phyloP scores from a whole-genome alignment of 2,797 vertebrate genomes.

The Enteromius unitaeniatus region DNA sequence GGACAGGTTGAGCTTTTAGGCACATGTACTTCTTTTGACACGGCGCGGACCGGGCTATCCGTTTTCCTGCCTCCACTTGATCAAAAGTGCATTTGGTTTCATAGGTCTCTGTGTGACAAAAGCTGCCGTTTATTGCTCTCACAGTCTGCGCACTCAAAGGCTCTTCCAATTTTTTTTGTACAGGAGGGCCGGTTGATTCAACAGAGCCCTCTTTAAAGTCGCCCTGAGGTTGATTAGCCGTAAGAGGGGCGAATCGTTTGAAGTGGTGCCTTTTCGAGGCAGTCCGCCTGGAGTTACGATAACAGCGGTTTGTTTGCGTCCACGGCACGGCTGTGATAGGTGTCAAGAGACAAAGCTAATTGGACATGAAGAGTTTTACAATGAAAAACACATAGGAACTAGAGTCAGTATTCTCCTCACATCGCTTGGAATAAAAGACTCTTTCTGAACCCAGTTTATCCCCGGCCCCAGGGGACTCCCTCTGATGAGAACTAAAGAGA shows the following conservation, averaged over 20 bases:
- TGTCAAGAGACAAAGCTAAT: conserved; percentile 43
- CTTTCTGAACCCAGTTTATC: conserved; percentile 73
- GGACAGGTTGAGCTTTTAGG: conserved; percentile 59
- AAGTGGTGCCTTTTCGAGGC: conserved; percentile 16
- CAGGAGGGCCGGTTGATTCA: conserved; percentile 5
- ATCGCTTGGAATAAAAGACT: conserved; percentile 76
- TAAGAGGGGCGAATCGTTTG: conserved; percentile 33
- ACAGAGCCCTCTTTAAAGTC: conserved; percentile 32
- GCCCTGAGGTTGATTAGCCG: conserved; percentile 33
- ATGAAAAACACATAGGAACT: conserved; percentile 37
- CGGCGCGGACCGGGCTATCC: background rate
- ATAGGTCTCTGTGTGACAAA: background rate
- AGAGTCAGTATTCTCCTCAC: conserved; percentile 58
- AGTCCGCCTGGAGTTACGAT: conserved; percentile 8
- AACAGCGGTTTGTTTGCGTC: conserved; percentile 42
- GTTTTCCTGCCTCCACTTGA: conserved; percentile 14
- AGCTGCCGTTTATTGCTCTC: conserved; percentile 13
- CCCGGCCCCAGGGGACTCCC: conserved; percentile 69
- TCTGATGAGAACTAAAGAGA: conserved; percentile 61
- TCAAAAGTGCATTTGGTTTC: conserved; percentile 37
- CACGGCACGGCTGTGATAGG: conserved; percentile 10
- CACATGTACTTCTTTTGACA: conserved; percentile 41
- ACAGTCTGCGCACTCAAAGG: background rate
- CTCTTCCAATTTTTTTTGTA: conserved; percentile 6
- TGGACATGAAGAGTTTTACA: conserved; percentile 52